Evolutionary conservation across 2,888 invertebrate genomes (phyloP).

Genomic region (Clostera curtula): DNA sequence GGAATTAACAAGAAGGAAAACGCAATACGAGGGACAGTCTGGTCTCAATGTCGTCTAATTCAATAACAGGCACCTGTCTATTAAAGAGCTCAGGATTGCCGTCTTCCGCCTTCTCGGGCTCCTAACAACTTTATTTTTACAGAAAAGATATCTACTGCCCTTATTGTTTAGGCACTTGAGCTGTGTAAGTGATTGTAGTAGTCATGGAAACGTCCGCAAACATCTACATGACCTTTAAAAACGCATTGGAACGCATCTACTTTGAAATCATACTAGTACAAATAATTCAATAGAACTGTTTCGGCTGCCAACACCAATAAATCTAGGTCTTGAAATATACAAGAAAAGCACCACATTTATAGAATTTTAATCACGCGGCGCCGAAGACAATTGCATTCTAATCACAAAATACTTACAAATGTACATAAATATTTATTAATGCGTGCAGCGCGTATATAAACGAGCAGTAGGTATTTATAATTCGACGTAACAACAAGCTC

Average conservation of each 20-base stretch:
- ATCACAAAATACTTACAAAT: slow-evolving; percentile 22
- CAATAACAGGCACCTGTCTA: slow-evolving; percentile 44
- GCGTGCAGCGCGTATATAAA: slow-evolving; percentile 19
- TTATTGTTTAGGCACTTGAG: neutral
- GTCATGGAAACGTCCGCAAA: too few species aligned
- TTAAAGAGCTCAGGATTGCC: slow-evolving; percentile 46
- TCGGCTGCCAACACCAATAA: neutral
- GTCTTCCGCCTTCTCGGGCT: slow-evolving; percentile 43
- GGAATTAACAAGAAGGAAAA: neutral
- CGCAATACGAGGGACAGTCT: slow-evolving; percentile 4
- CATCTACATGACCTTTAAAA: too few species aligned
- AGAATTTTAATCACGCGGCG: slow-evolving; percentile 16
- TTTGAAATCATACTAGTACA: too few species aligned
- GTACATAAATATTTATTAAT: slow-evolving; percentile 21
- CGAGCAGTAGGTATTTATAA: slow-evolving; percentile 22
- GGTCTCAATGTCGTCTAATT: slow-evolving; percentile 37
- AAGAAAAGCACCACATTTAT: slow-evolving; percentile 1
- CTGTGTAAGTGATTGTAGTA: too few species aligned
- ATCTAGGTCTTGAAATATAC: neutral
- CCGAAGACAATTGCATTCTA: slow-evolving; percentile 23
- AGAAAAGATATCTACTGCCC: slow-evolving; percentile 12
- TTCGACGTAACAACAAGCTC: slow-evolving; percentile 20
- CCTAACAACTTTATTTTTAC: slow-evolving; percentile 31
- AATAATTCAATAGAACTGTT: neutral
- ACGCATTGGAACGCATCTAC: too few species aligned